Evolutionary conservation across 2,797 vertebrate genomes (phyloP), one percentile per base, ranked within the genome.

Genomic region (Menidia menidia): DNA sequence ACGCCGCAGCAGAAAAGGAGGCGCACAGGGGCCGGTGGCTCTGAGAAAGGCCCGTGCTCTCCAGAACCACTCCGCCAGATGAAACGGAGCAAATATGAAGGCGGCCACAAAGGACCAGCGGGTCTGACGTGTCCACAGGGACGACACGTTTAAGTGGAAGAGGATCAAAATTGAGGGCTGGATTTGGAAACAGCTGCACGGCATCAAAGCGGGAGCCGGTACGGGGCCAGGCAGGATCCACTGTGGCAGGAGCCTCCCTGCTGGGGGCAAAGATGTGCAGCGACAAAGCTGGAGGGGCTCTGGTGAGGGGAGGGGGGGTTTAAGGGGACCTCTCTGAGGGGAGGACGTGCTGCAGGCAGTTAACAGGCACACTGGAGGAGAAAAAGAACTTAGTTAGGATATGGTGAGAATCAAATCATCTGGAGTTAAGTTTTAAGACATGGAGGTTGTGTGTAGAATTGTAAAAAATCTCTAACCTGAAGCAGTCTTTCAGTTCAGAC

Each of bases 121-220:
- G 89, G 83, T 81, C 83, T 84, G 78, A 74, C 72, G 71, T 71
- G 80, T 86, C 86, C 77, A 54, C 53, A 2, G 87, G 74, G 88
- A 85, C 33, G 14, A 19, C 35, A 54, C 3, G 41, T 63, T 75
- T 56, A 75, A 71, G 63, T 81, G 64, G 72, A 87, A 85, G 82
- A 90, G 87, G 88, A 88, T 92, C 89, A 93, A 92, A 92, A 92
- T 91, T 88, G 90, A 91, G 90, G 91, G 72, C 76, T 82, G 90
- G 87, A 94, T 94, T 93, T 93, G 90, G 85, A 92, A 94, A 92
- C 93, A 94, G 93, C 93, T 94, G 93, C 93, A 83, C 64, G 0
- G 73, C 75, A 84, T 89, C 85, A 88, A 88, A 87, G 82, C 80
- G 70, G 71, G 58, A 67, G 74, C 70, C 65, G 39, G 84, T 72